Base-by-base conservation (phyloP, 2,797 vertebrate genomes). In the Hafferia zeledoni region DNA sequence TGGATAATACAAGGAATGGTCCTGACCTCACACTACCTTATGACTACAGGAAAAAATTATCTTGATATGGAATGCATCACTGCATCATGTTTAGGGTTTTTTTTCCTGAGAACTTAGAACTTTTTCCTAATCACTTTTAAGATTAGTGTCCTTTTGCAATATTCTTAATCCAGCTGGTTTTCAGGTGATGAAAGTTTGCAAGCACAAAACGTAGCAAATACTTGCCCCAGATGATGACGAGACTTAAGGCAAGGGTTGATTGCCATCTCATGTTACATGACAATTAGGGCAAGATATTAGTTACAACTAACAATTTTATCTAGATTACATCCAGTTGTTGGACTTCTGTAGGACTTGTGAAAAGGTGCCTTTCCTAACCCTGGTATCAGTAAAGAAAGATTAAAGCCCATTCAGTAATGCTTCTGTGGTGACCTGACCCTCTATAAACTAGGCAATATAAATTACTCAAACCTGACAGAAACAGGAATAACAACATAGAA, bases 1-100 rank as follows among this genome's bases (percentile, higher is more conserved):
- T 46, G 53, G 91, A 91, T 96, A 93, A 94, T 91, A 85, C 68
- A 74, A 92, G 71, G 87, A 92, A 83, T 93, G 56, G 30, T 89
- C 72, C n/a, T 80, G 41, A 75, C 33, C 37, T 92, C 89, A 93
- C 74, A 87, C 55, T 93, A 90, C 50, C 52, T 92, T 86, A 49
- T 13, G 6, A 33, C 55, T 37, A n/a, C 30, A 41, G 31, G 35
- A 70, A 77, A 64, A 90, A 43, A 30, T 87, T 79, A 44, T 83
- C 57, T 71, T 71, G 9, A 31, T 71, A 24, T 4, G 59, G 49
- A 93, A 67, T 60, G 33, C 35, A 59, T 69, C 72, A 12, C 23
- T 63, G 30, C 89, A 39, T 43, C 19, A 17, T 13, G 13, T 22
- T 19, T 27, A 30, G 1, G 5, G 2, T 13, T 6, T 63, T 55